Evolutionary conservation across 2,113 vertebrate species (phyloP), one percentile per base, ranked within the genome.

Genomic region (Baryphthengus martii): DNA sequence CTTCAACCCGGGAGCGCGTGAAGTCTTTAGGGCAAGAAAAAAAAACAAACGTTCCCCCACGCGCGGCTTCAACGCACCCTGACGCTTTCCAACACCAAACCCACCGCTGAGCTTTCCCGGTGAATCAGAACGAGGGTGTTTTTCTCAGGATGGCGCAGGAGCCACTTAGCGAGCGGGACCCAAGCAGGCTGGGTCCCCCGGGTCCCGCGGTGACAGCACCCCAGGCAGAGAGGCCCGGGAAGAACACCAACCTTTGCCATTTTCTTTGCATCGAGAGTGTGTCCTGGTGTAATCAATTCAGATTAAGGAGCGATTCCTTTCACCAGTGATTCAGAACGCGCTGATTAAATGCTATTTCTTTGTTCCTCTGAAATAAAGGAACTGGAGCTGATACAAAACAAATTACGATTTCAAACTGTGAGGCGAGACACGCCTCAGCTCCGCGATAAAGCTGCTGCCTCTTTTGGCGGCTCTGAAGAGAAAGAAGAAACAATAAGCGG

Each of bases 321-420:
- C 87, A 33, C 67, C 55, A 17, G 81, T 89, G 94, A 96, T 96
- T 96, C 96, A 97, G 95, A 94, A 87, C 7, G 19, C 28, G 66
- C 78, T 72, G 93, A 55, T 93, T 88, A 93, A 89, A 91, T 37
- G 88, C 81, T 63, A 15, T 88, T 94, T 85, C 75, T 80, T 76
- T 91, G 71, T 85, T 95, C 44, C 65, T 40, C 71, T 53, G 92
- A 39, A 86, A 55, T 77, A 65, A 76, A 93, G 74, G 58, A 71
- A 24, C 73, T n/a, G 39, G 17, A 59, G 85, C 44, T 93, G 92
- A 88, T 63, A 55, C 75, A 93, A 93, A 96, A 96, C 82, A 92
- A 95, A 93, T 90, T 79, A 73, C 1, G 2, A 33, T 29, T 71
- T 96, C 89, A 71, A 87, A 35, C 92, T 84, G 92, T 24, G 91